Evolutionary conservation across 2,888 invertebrate species (phyloP).

Genomic region (Aphrophora alni): DNA sequence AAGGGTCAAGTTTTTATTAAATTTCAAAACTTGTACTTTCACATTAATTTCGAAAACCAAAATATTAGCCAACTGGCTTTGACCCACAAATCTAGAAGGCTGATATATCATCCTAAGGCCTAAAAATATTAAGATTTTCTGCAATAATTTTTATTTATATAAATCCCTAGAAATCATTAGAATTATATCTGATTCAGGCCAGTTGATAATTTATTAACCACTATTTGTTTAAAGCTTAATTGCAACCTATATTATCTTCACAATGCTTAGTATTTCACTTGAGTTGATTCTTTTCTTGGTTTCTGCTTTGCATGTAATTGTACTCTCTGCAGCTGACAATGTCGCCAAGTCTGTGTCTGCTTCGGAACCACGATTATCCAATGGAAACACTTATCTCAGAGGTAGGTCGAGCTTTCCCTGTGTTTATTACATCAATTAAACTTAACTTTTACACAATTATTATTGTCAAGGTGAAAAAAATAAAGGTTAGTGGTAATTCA

Average conservation of each 20-base stretch:
- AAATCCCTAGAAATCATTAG: no score
- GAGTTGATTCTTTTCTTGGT: background rate
- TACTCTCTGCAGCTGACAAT: slow-evolving; percentile 25
- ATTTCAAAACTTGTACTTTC: no score
- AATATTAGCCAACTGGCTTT: no score
- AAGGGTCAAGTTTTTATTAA: no score
- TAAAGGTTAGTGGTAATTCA: background rate
- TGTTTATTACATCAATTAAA: background rate
- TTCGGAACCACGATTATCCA: background rate
- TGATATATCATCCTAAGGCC: no score
- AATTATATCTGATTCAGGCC: no score
- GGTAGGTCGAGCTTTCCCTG: background rate
- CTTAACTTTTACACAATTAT: background rate
- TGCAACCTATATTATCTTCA: background rate
- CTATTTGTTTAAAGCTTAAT: background rate
- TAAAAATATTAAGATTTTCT: no score
- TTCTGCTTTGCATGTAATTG: slow-evolving; percentile 27
- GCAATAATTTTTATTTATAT: no score
- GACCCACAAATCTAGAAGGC: no score
- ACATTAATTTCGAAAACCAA: no score
- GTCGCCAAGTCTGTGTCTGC: slow-evolving; percentile 28
- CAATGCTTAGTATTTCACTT: background rate
- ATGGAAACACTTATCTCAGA: background rate
- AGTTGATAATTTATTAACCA: no score
- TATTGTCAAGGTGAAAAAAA: background rate